These are phyloP conservation scores for Crocallis elinguaria DNA, from an alignment of 2,888 invertebrate genomes.

Conservation along the genomic window DNA sequence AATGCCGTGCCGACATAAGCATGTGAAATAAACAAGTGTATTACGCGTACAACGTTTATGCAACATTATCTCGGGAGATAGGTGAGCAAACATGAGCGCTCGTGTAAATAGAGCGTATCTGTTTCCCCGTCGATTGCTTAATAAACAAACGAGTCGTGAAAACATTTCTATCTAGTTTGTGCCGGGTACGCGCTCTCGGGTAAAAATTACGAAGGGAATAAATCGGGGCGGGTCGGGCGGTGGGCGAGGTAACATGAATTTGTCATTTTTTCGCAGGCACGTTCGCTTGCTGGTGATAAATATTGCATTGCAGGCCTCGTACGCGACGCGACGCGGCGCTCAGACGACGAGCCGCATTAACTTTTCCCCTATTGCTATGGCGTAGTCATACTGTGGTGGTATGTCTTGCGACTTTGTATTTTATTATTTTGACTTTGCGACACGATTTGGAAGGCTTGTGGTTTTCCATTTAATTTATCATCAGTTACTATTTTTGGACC, in stretches of 20 bases:
- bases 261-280: conserved; percentile 83
- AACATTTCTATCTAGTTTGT: conserved; percentile 79
- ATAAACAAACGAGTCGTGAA: conserved; percentile 81
- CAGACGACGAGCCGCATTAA: conserved; percentile 61
- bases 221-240: conserved; percentile 63
- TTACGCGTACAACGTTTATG: conserved; percentile 63
- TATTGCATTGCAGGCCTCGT: conserved; percentile 78
- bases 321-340: conserved; percentile 40
- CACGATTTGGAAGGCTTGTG: too few relatives aligned
- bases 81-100: conserved; percentile 70
- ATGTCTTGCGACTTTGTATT: background rate
- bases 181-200: conserved; percentile 72
- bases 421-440: conserved; percentile 47
- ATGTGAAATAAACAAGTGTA: conserved; percentile 62
- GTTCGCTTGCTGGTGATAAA: conserved; percentile 81
- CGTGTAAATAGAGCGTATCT: conserved; percentile 78
- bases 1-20: conserved; percentile 59
- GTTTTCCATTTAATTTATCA: too few relatives aligned
- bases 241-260: conserved; percentile 75
- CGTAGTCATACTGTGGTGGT: background rate
- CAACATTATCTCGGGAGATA: conserved; percentile 78
- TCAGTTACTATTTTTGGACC: too few relatives aligned
- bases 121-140: conserved; percentile 79
- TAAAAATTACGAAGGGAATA: conserved; percentile 80
- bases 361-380: conserved; percentile 59